These are phyloP conservation scores for Tragelaphus imberbis DNA, from an alignment of 2,113 vertebrate genomes.

Conservation along the genomic window DNA sequence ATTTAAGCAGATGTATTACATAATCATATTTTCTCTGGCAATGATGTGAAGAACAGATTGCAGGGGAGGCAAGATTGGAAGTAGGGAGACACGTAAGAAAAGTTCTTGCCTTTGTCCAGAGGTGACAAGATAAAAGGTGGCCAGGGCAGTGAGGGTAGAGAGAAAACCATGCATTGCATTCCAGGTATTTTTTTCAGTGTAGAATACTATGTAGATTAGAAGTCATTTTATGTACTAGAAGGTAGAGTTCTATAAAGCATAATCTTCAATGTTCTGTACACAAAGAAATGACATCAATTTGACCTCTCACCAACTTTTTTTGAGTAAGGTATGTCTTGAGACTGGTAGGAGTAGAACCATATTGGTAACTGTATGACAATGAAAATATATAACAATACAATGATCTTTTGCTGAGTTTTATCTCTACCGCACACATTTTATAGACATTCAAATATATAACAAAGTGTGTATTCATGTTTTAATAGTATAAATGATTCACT, in stretches of 20 bases:
- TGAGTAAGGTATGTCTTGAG: neutral
- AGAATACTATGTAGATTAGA: neutral
- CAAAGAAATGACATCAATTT: neutral
- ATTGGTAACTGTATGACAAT: neutral
- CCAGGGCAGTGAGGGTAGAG: neutral
- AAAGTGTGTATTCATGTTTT: neutral
- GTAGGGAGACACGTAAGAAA: neutral
- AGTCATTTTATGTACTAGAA: neutral
- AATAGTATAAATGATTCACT: neutral
- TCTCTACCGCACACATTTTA: neutral
- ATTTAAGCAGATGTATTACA: neutral
- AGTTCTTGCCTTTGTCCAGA: neutral
- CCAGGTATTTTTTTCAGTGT: neutral
- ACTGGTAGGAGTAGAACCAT: neutral
- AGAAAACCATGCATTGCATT: neutral
- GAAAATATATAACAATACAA: neutral
- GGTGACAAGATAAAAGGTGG: neutral
- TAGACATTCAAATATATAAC: conserved; percentile 2
- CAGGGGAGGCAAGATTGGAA: neutral
- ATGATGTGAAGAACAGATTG: neutral
- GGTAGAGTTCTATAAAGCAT: neutral
- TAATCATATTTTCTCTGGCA: conserved; percentile 39
- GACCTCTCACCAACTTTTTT: neutral
- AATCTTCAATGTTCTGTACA: neutral
- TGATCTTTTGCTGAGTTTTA: conserved; percentile 24